phyloP scores from a whole-genome alignment of 2,888 invertebrate genomes.

The Gnatocerus cornutus region DNA sequence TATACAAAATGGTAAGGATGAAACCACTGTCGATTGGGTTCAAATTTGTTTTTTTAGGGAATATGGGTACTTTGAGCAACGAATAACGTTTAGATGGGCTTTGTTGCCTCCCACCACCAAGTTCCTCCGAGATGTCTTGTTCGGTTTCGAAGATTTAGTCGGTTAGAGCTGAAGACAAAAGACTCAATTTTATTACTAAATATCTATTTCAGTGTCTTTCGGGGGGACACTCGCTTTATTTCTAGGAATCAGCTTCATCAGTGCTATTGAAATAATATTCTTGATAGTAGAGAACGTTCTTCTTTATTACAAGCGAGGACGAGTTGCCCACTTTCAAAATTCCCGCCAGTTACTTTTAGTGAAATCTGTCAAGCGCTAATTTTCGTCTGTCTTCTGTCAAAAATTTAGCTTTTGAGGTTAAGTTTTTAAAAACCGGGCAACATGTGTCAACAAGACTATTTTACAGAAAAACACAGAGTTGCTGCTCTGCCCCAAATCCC shows the following conservation, averaged over 20 bases:
- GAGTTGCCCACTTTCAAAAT: too few species aligned
- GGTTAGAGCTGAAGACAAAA: constrained; percentile 67
- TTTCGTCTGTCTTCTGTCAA: too few species aligned
- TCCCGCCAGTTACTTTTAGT: too few species aligned
- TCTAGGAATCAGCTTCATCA: constrained; percentile 78
- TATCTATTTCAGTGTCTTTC: constrained; percentile 73
- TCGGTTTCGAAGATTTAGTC: constrained; percentile 78
- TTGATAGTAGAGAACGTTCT: constrained; percentile 69
- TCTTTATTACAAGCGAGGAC: not conserved
- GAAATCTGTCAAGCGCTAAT: too few species aligned
- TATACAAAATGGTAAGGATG: constrained; percentile 45
- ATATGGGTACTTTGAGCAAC: constrained; percentile 68
- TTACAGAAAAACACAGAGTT: not conserved
- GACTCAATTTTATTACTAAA: not conserved
- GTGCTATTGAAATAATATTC: constrained; percentile 76
- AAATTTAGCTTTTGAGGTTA: too few species aligned
- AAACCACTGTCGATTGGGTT: too few species aligned
- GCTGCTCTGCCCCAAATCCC: not conserved
- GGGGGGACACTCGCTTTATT: constrained; percentile 79
- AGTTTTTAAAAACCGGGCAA: not conserved
- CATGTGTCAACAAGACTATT: not conserved
- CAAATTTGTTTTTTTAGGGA: constrained; percentile 58
- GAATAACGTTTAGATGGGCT: constrained; percentile 73
- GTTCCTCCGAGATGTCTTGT: constrained; percentile 76
- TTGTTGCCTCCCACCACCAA: constrained; percentile 74